Evolutionary conservation across 1,140 invertebrate species (phyloP), one percentile per base, ranked within the genome.

Genomic region (Rhopalosiphum padi): DNA sequence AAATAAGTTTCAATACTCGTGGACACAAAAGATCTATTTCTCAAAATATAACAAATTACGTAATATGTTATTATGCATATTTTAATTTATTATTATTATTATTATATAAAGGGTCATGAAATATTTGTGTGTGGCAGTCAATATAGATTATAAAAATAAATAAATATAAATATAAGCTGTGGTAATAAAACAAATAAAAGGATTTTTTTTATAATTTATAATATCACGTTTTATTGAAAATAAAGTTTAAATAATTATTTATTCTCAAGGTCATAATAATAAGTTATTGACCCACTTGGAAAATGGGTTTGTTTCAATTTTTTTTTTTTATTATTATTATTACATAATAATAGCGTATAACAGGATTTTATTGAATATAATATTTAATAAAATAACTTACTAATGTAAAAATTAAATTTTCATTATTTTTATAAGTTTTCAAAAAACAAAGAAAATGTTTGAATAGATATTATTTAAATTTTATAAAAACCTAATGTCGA

Each of bases 221-320:
- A 30, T 68, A 11, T 68, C 11, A 68, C 4, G 21, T 85, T 51
- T 35, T 88, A 88, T 51, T 51, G 21, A 18, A 53, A 89, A 51
- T 51, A 51, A 37, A 89, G 21, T 23, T 51, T 88, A 51, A 89
- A 51, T 53, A 23, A 35, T 35, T 53, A 46, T 89, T 53, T n/a
- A 37, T 53, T 18, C 46, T 53, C n/a, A 37, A 37, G 87, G 87
- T 51, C 25, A 51, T 30, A 4, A 89, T 37, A 53, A 89, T 7
- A 89, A 89, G 48, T 89, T 51, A 89, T 89, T 53, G 87, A 46
- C 87, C 87, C n/a, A 89, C 87, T 89, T 89, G 86, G 5, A 51
- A 88, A 48, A 88, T 51, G 46, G 23, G 5, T 88, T 23, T 51
- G 46, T n/a, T 35, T n/a, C 8, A 37, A 37, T 23, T 18, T 89